These are phyloP conservation scores for Pristionchus japonicus DNA, from an alignment of 2,888 invertebrate genomes.

Conservation along the genomic window DNA sequence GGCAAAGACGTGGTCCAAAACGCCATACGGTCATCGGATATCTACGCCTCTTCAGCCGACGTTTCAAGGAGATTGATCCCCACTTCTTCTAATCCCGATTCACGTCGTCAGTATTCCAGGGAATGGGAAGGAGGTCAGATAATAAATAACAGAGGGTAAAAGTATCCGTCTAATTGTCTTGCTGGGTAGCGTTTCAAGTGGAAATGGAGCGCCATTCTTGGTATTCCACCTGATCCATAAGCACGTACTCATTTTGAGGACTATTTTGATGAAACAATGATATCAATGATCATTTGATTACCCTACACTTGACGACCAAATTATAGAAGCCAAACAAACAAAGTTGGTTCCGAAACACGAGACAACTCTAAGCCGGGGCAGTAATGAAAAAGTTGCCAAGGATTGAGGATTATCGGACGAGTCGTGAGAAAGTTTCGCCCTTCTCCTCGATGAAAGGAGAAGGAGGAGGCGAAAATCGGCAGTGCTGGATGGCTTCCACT, in stretches of 20 bases:
- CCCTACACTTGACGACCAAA: too few species aligned
- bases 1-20: background rate
- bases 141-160: too few species aligned
- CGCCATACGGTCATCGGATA: background rate
- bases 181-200: too few species aligned
- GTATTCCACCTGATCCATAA: too few species aligned
- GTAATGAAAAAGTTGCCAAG: background rate
- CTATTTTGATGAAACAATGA: too few species aligned
- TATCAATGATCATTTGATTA: too few species aligned
- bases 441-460: background rate
- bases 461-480: background rate
- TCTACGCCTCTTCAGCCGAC: background rate
- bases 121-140: too few species aligned
- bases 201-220: too few species aligned
- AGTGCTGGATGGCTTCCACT: constrained; percentile 15
- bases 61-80: background rate
- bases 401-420: background rate
- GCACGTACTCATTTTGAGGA: too few species aligned
- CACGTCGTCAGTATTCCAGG: background rate
- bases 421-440: background rate
- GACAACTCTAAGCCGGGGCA: background rate
- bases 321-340: too few species aligned
- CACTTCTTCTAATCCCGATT: background rate
- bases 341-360: background rate
- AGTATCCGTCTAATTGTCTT: background rate